These are phyloP conservation scores for Sebastolobus altivelis DNA, from an alignment of 2,797 vertebrate genomes.

Conservation along the genomic window DNA sequence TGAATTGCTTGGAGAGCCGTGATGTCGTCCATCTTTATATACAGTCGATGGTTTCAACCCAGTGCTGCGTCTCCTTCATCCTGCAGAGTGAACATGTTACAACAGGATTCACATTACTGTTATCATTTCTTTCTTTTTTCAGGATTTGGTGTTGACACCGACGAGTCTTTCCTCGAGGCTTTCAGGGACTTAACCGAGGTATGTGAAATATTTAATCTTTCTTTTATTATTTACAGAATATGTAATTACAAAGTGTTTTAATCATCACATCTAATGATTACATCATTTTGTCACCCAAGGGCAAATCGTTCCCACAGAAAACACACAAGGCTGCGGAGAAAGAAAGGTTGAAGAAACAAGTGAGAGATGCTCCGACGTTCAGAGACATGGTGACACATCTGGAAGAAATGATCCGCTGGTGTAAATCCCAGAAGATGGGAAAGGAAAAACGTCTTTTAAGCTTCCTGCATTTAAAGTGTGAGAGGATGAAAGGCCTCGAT, in stretches of 20 bases:
- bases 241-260: background rate
- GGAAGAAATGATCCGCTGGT: constrained; percentile 76
- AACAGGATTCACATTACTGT: background rate
- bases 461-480: constrained; percentile 78
- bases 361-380: constrained; percentile 65
- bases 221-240: background rate
- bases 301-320: constrained; percentile 3
- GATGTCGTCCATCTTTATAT: too few species aligned
- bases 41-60: too few species aligned
- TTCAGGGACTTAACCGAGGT: constrained; percentile 47
- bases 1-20: too few species aligned
- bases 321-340: constrained; percentile 10
- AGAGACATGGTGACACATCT: constrained; percentile 61
- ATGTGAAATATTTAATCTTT: background rate
- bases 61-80: background rate
- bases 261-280: background rate
- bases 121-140: background rate
- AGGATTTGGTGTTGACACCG: constrained; percentile 40
- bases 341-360: constrained; percentile 55
- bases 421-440: constrained; percentile 57
- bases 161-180: constrained; percentile 49
- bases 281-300: constrained; percentile 4
- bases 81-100: background rate
- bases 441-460: constrained; percentile 64
- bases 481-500: constrained; percentile 74